Conservation (phyloP, 2,113 vertebrate species). For the Deroptyus accipitrinus region DNA sequence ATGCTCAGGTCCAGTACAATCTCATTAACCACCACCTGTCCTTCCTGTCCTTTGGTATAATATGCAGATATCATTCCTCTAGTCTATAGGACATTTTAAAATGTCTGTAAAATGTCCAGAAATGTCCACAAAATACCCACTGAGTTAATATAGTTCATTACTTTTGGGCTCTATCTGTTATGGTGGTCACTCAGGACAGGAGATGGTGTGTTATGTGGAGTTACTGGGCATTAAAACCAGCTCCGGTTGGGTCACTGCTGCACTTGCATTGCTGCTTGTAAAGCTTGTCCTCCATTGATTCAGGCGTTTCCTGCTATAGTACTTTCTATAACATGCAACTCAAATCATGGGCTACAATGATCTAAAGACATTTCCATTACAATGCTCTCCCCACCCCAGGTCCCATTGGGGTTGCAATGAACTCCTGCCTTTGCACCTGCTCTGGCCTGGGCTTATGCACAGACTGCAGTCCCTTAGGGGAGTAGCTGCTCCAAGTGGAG, state of each 20-base stretch:
- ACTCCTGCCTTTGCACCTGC: not conserved
- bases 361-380: not conserved
- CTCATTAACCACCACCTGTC: not conserved
- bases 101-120: not conserved
- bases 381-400: not conserved
- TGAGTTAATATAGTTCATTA: not conserved
- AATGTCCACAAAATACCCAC: not conserved
- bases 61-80: not conserved
- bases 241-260: not conserved
- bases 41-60: not conserved
- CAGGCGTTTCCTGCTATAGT: not conserved
- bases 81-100: not conserved
- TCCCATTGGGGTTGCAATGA: not conserved
- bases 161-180: not conserved
- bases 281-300: not conserved
- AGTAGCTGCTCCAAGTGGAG: not conserved
- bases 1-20: not conserved
- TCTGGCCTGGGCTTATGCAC: not conserved
- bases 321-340: not conserved
- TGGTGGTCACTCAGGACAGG: not conserved
- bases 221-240: not conserved
- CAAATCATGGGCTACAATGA: not conserved
- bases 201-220: not conserved
- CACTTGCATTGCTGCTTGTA: not conserved
- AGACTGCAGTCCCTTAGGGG: not conserved